phyloP scores from a whole-genome alignment of 2,797 vertebrate species.

The Myotis planiceps region DNA sequence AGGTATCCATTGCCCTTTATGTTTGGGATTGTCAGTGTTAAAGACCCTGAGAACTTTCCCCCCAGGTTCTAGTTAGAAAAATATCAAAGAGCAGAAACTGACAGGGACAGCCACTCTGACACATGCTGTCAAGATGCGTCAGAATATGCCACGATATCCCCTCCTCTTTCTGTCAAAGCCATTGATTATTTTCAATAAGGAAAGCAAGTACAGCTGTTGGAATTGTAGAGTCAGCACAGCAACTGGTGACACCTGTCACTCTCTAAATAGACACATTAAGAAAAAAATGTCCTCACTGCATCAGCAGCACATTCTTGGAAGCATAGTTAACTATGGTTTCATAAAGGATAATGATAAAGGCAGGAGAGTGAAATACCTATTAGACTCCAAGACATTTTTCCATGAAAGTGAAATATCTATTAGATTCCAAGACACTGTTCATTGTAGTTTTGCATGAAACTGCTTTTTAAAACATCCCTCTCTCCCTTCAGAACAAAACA shows the following conservation, averaged over 20 bases:
- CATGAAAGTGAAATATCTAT: slow-evolving; percentile 3
- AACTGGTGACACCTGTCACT: slow-evolving; percentile 80
- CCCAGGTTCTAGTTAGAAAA: slow-evolving; percentile 53
- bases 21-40: slow-evolving; percentile 50
- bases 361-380: slow-evolving; percentile 52
- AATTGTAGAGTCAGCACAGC: slow-evolving; percentile 71
- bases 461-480: background rate
- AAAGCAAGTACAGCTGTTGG: slow-evolving; percentile 80
- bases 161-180: slow-evolving; percentile 81
- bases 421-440: background rate
- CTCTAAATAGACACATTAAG: slow-evolving; percentile 80
- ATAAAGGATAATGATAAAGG: slow-evolving; percentile 70
- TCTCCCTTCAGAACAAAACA: background rate
- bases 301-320: slow-evolving; percentile 27
- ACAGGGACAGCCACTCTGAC: slow-evolving; percentile 79
- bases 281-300: slow-evolving; percentile 59
- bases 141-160: slow-evolving; percentile 76
- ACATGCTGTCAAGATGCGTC: slow-evolving; percentile 82
- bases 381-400: background rate
- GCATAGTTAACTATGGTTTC: slow-evolving; percentile 61
- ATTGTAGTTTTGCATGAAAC: background rate
- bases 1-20: slow-evolving; percentile 27
- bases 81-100: slow-evolving; percentile 78
- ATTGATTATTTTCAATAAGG: slow-evolving; percentile 87
- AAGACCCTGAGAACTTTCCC: slow-evolving; percentile 73